Percentiles rank a stretch among this genome's conserved stretches.
Conservation (phyloP, 2,797 vertebrate genomes). For the Poecilia gillii region DNA sequence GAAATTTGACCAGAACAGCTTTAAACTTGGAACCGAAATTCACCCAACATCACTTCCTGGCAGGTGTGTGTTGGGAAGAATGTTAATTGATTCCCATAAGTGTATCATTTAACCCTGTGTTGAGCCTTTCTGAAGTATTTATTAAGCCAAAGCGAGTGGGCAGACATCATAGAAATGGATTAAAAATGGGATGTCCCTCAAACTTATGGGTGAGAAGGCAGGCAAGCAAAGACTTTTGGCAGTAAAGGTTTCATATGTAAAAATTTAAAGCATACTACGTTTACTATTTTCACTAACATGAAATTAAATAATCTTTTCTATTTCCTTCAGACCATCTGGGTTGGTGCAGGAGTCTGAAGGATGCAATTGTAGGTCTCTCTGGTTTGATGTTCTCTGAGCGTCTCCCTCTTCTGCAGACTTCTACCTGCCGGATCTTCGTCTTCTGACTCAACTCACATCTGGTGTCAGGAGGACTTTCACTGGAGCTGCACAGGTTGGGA, state of each 20-base stretch:
- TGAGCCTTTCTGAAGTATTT: not conserved
- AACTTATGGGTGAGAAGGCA: not conserved
- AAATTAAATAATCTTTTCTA: not conserved
- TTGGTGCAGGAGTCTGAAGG: constrained; percentile 77
- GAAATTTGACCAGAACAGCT: too few species aligned
- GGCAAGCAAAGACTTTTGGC: not conserved
- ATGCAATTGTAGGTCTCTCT: constrained; percentile 62
- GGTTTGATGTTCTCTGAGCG: constrained; percentile 7
- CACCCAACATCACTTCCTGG: not conserved
- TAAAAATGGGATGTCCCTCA: not conserved
- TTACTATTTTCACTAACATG: not conserved
- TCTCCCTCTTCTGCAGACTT: constrained; percentile 16
- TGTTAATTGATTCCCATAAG: not conserved
- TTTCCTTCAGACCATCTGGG: constrained; percentile 78
- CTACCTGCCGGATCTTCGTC: constrained; percentile 1
- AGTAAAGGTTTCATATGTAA: not conserved
- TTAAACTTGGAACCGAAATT: not conserved
- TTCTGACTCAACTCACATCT: constrained; percentile 8
- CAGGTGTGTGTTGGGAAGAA: not conserved
- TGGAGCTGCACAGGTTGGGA: not conserved
- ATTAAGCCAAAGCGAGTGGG: not conserved
- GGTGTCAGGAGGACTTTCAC: constrained; percentile 18
- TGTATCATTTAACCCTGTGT: not conserved
- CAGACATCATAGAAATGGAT: not conserved
- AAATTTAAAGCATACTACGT: not conserved